phyloP scores from a whole-genome alignment of 2,888 invertebrate species.

The Criorhina ranunculi region DNA sequence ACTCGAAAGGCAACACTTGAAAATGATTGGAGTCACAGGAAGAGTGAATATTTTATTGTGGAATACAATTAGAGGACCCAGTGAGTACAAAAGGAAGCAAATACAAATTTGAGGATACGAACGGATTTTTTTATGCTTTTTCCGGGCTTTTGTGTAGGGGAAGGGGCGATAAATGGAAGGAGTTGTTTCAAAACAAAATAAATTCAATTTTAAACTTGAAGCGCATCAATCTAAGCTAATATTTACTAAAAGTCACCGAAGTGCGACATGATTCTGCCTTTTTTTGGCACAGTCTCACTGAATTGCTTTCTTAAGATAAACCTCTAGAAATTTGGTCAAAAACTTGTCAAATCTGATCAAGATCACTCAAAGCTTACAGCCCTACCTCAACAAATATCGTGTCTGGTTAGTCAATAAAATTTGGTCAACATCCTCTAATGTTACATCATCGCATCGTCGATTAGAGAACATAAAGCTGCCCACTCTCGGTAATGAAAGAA shows the following conservation, averaged over 20 bases:
- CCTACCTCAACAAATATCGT: constrained; percentile 57
- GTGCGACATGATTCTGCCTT: too few species aligned
- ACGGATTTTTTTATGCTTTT: background rate
- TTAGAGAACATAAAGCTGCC: constrained; percentile 31
- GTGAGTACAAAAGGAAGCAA: constrained; percentile 2
- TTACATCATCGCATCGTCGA: constrained; percentile 53
- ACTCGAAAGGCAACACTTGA: constrained; percentile 35
- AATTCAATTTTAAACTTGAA: too few species aligned
- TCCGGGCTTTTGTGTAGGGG: background rate
- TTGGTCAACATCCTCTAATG: constrained; percentile 49
- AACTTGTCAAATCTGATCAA: too few species aligned
- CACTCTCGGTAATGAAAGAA: constrained; percentile 10
- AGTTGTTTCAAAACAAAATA: too few species aligned
- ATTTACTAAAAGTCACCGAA: too few species aligned
- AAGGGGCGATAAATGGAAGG: too few species aligned
- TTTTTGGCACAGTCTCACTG: too few species aligned
- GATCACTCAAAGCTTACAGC: too few species aligned
- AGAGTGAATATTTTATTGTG: constrained; percentile 52
- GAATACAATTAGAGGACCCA: constrained; percentile 25
- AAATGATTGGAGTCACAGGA: constrained; percentile 44
- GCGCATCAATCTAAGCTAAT: too few species aligned
- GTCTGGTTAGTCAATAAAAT: constrained; percentile 36
- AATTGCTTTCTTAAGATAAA: too few species aligned
- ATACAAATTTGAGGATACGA: constrained; percentile 3
- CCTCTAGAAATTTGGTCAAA: too few species aligned